These are phyloP conservation scores for Zaprionus africanus DNA, from an alignment of 1,140 invertebrate genomes.

Conservation along the genomic window DNA sequence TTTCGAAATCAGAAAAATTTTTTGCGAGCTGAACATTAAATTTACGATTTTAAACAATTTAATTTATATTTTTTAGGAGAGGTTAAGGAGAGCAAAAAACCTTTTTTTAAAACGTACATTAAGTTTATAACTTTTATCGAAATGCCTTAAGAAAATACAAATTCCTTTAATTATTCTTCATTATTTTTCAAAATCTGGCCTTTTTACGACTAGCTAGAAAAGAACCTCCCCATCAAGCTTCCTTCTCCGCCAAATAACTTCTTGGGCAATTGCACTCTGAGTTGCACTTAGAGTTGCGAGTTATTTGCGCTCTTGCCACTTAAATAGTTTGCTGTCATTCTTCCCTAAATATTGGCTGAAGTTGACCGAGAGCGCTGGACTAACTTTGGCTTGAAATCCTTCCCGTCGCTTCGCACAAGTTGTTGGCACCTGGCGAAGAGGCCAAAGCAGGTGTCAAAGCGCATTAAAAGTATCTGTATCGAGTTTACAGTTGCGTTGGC, in stretches of 20 bases:
- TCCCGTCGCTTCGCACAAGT: not conserved
- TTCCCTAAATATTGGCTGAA: constrained; percentile 18
- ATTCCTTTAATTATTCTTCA: too few species aligned
- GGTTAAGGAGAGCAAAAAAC: too few species aligned
- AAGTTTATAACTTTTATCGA: too few species aligned
- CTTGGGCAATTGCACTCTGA: not conserved
- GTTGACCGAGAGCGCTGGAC: constrained; percentile 12
- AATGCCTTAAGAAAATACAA: too few species aligned
- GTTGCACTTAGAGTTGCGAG: constrained; percentile 14
- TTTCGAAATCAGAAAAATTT: too few species aligned
- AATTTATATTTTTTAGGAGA: too few species aligned
- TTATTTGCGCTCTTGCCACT: constrained; percentile 19
- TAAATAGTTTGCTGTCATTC: constrained; percentile 20
- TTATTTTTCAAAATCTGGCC: too few species aligned
- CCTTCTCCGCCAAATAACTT: not conserved
- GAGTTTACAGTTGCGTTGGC: constrained; percentile 28
- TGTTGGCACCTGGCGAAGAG: constrained; percentile 13
- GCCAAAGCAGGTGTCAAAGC: constrained; percentile 60
- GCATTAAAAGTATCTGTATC: constrained; percentile 51
- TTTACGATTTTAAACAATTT: too few species aligned
- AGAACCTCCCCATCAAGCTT: not conserved
- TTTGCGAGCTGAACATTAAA: too few species aligned
- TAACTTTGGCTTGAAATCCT: constrained; percentile 27
- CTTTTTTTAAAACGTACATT: too few species aligned
- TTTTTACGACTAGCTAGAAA: not conserved